Evolutionary conservation across 2,888 invertebrate species (phyloP).

Genomic region (Dicranocentrus wangi): DNA sequence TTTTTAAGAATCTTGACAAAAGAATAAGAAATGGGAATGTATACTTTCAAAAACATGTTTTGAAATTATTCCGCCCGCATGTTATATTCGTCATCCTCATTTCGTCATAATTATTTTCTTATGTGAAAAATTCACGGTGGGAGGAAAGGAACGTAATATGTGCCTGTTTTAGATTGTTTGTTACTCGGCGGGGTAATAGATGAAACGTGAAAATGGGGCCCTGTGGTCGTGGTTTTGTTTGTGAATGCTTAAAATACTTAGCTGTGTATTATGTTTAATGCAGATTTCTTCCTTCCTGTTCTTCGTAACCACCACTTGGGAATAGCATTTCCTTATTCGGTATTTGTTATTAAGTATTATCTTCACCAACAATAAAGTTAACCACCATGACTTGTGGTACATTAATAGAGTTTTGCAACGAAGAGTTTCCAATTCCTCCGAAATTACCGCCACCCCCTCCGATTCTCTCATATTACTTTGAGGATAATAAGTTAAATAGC

Average conservation of each 20-base stretch:
- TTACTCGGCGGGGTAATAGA: too few relatives aligned
- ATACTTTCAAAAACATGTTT: too few relatives aligned
- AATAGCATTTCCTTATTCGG: neutral
- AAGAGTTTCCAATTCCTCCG: constrained; percentile 60
- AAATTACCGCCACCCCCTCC: constrained; percentile 70
- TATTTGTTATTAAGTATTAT: neutral
- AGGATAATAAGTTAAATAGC: constrained; percentile 52
- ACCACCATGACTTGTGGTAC: constrained; percentile 62
- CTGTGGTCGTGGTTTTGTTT: neutral
- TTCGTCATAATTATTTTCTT: too few relatives aligned
- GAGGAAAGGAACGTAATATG: too few relatives aligned
- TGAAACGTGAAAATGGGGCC: too few relatives aligned
- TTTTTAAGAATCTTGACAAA: constrained; percentile 9
- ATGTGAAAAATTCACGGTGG: too few relatives aligned
- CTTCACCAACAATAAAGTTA: neutral
- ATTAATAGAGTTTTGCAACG: constrained; percentile 57
- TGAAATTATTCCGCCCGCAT: too few relatives aligned
- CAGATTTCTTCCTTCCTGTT: too few relatives aligned
- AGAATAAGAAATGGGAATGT: too few relatives aligned
- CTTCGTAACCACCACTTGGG: neutral
- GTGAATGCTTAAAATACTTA: neutral
- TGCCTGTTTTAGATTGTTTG: too few relatives aligned
- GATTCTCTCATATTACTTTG: constrained; percentile 62
- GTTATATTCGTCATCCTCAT: too few relatives aligned
- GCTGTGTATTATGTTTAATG: too few relatives aligned